Percentiles rank a stretch among this genome's conserved stretches.
Conservation (phyloP, 2,113 vertebrate genomes). For the Ophthalmolycus amberensis region DNA sequence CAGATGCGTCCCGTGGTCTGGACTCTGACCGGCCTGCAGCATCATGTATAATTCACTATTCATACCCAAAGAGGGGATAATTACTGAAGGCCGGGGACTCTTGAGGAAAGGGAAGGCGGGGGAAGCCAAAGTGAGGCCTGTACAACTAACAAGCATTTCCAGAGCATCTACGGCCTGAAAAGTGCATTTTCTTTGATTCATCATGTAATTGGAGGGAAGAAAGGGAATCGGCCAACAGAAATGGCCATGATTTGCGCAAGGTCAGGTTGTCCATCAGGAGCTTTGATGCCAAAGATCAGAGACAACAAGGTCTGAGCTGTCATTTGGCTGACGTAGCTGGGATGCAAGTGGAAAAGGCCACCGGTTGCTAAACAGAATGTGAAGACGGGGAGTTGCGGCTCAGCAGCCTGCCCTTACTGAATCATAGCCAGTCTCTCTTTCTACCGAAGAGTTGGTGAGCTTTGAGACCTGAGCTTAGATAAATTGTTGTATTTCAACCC, state of each 20-base stretch:
- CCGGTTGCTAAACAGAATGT: neutral
- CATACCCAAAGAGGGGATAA: conserved; percentile 51
- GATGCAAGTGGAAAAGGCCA: conserved; percentile 35
- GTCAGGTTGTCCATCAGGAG: conserved; percentile 44
- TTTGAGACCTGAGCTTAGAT: conserved; percentile 24
- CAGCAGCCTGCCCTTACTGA: conserved; percentile 3
- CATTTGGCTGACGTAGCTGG: conserved; percentile 17
- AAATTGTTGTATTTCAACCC: conserved; percentile 36
- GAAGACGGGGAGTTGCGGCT: neutral
- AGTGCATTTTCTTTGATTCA: neutral
- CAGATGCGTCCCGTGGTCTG: conserved; percentile 48
- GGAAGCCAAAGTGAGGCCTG: neutral
- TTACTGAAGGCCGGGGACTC: conserved; percentile 36
- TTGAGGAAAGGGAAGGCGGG: conserved; percentile 16
- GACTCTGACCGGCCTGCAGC: conserved; percentile 44
- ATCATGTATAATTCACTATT: conserved; percentile 66
- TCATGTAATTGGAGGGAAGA: neutral
- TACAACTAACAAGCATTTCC: conserved; percentile 31
- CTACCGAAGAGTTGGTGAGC: conserved; percentile 23
- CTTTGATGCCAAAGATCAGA: conserved; percentile 32
- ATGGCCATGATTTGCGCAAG: conserved; percentile 35
- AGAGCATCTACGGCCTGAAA: conserved; percentile 22
- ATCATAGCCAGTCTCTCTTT: conserved; percentile 26
- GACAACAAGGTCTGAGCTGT: conserved; percentile 34
- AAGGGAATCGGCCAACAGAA: neutral